These are phyloP conservation scores for Hartigia nigra DNA, from an alignment of 2,888 invertebrate species.

Conservation along the genomic window DNA sequence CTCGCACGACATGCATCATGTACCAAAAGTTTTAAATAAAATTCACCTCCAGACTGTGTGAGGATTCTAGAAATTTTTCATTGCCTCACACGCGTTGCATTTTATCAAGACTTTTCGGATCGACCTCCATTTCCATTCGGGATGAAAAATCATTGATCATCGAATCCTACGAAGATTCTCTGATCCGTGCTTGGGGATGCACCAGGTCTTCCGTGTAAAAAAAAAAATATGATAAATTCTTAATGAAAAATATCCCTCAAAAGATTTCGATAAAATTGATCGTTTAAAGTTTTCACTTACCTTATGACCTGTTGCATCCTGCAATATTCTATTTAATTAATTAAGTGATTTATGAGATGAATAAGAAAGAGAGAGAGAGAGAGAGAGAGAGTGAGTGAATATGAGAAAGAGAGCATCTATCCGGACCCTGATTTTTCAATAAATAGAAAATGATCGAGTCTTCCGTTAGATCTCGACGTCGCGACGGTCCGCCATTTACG, in stretches of 20 bases:
- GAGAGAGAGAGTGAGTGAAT: background rate
- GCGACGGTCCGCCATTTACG: background rate
- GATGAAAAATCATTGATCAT: background rate
- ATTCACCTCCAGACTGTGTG: slow-evolving; percentile 24
- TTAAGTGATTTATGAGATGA: background rate
- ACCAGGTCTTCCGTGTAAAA: background rate
- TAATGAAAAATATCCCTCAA: no score
- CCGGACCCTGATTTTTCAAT: background rate
- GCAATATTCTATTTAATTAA: background rate
- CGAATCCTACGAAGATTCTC: background rate
- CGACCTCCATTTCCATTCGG: background rate
- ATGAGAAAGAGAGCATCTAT: background rate
- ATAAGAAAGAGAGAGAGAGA: background rate
- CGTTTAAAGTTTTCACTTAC: background rate
- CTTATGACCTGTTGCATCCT: background rate
- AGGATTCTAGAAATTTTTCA: background rate
- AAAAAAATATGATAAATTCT: background rate
- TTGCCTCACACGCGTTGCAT: background rate
- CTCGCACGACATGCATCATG: slow-evolving; percentile 19
- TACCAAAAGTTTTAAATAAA: slow-evolving; percentile 35
- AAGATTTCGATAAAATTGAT: background rate
- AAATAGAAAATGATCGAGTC: background rate
- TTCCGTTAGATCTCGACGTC: background rate
- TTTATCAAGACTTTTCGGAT: background rate
- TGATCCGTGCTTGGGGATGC: background rate